Base-by-base conservation (phyloP, 2,888 invertebrate genomes). In the Agrenia bidenticulata region DNA sequence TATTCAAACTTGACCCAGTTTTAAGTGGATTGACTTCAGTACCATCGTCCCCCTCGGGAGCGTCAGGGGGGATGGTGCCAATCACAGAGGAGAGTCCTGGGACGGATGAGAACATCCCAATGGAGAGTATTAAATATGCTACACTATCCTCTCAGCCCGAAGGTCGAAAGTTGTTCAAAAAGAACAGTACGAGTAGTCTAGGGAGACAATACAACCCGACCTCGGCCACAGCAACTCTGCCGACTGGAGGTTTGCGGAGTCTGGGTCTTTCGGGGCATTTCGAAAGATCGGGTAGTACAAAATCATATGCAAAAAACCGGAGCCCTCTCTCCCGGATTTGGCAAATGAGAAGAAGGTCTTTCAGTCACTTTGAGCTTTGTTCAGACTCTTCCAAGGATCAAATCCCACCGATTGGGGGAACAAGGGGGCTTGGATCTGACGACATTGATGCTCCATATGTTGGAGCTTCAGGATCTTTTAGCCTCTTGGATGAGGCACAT, bases 201-300 rank as follows among this genome's bases (percentile, higher is more conserved):
- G 63, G 63, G 50, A 63, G 56, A 26, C 68, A 61, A 42, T 65
- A 60, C 62, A 66, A 64, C 61, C 58, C 62, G 9, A 19, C 54
- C 4, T 23, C 17, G 19, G 42, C 37, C 13, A 58, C 24, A 21
- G 32, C 59, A 17, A 51, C 49, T n/a, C n/a, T 63, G n/a, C 55
- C 53, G 23, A 49, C 24, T 23, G 23, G 53, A 27, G 42, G 27
- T 13, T 21, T 17, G 9, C n/a, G 5, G n/a, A 45, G 45, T 51
- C 23, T 23, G 15, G 24, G 50, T 50, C 17, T 68, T 50, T 55
- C 61, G 56, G 65, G 63, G 61, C 62, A 54, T 55, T 73, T 73
- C 57, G 73, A 72, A 63, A 63, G 73, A 61, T 70, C 68, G 57
- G 72, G 72, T 50, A 72, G 72, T 64, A 67, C 73, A 60, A 72